These are phyloP conservation scores for Trissolcus brochymenae DNA, from an alignment of 2,888 invertebrate species.

Conservation along the genomic window DNA sequence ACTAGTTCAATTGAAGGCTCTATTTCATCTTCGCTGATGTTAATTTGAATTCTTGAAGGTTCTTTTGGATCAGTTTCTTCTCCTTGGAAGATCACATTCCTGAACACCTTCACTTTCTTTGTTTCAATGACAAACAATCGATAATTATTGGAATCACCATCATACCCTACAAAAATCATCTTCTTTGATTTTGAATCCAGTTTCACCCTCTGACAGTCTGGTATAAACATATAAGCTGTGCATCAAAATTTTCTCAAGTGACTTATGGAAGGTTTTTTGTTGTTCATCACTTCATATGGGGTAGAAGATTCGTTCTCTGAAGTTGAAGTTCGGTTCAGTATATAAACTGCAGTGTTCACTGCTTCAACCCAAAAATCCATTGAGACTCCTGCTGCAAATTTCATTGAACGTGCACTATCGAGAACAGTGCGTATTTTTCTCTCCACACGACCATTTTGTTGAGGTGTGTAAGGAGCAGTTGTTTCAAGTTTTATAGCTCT, in stretches of 20 bases:
- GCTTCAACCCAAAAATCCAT: constrained; percentile 23
- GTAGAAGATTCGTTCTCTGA: constrained; percentile 1
- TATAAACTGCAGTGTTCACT: constrained; percentile 20
- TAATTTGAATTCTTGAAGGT: too few relatives aligned
- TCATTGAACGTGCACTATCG: constrained; percentile 29
- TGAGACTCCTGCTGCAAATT: constrained; percentile 3
- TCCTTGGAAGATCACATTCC: constrained; percentile 39
- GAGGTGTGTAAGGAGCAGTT: constrained; percentile 36
- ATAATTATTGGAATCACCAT: constrained; percentile 37
- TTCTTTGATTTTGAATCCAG: constrained; percentile 30
- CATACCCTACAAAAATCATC: constrained; percentile 39
- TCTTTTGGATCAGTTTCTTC: too few relatives aligned
- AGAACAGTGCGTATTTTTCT: constrained; percentile 28
- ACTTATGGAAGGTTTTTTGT: constrained; percentile 13
- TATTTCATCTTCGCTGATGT: too few relatives aligned
- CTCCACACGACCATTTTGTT: constrained; percentile 41
- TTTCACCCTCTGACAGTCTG: constrained; percentile 19
- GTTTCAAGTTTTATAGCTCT: constrained; percentile 6
- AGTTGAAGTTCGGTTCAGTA: constrained; percentile 30
- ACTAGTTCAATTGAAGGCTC: too few relatives aligned
- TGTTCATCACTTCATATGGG: constrained; percentile 27
- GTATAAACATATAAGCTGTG: constrained; percentile 29
- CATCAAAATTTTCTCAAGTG: constrained; percentile 30
- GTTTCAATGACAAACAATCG: constrained; percentile 26
- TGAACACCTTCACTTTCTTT: constrained; percentile 19